phyloP scores from a whole-genome alignment of 2,113 vertebrate genomes.

The Sylvilagus bachmani region DNA sequence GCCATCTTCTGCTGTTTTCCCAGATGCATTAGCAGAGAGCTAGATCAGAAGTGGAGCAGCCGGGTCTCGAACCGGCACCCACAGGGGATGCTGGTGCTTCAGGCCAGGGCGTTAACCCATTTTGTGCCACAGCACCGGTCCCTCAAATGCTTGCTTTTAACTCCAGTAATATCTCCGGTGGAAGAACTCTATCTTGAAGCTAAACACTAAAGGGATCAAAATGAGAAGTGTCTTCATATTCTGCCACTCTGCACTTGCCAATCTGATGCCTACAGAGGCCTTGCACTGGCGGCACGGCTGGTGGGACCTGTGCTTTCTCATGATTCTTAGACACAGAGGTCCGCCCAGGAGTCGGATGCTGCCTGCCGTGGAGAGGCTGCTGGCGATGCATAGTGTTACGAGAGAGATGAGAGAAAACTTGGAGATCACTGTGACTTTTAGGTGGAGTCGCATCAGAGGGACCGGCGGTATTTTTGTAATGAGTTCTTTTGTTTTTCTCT shows the following conservation, averaged over 20 bases:
- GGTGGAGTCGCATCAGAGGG: not conserved
- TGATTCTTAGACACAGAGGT: not conserved
- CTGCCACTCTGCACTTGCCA: not conserved
- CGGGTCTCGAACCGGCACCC: too few species aligned
- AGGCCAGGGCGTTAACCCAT: too few species aligned
- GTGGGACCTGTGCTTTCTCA: not conserved
- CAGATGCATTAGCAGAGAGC: too few species aligned
- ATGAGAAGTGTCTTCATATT: not conserved
- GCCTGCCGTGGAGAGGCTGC: not conserved
- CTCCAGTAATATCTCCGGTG: not conserved
- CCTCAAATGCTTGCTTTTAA: constrained; percentile 37
- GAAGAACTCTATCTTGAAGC: not conserved
- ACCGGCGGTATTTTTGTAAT: not conserved
- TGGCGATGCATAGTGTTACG: not conserved
- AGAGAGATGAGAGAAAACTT: not conserved
- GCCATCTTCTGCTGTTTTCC: too few species aligned
- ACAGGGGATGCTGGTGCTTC: too few species aligned
- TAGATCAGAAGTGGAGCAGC: too few species aligned
- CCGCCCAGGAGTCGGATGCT: not conserved
- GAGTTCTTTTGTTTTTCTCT: constrained; percentile 22
- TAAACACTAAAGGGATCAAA: not conserved
- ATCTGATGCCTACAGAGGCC: not conserved
- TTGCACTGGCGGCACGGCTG: not conserved
- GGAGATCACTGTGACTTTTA: not conserved
- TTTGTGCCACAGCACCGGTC: too few species aligned